phyloP scores from a whole-genome alignment of 2,113 vertebrate species.

The Ochotona curzoniae region DNA sequence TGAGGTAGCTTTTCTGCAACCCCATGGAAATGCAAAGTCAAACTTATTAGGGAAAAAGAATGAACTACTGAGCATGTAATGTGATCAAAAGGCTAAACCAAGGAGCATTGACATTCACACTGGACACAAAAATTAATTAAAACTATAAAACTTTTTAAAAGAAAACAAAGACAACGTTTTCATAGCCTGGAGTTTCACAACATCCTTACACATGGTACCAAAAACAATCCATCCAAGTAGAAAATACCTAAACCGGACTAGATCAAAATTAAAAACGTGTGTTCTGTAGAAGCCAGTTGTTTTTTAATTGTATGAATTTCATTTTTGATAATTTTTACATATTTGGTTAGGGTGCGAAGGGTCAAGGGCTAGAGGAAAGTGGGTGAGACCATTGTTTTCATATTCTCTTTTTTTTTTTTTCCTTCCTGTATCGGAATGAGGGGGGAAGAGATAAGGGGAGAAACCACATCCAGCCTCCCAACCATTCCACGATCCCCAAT shows the following conservation, averaged over 20 bases:
- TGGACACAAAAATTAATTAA: neutral
- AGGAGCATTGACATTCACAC: neutral
- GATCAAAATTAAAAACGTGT: neutral
- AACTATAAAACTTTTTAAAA: neutral
- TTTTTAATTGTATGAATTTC: neutral
- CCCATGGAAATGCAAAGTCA: neutral
- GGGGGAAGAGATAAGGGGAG: too few species aligned
- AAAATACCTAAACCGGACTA: neutral
- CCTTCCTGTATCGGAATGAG: too few species aligned
- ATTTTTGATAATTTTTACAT: too few species aligned
- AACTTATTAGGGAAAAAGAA: neutral
- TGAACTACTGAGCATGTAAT: neutral
- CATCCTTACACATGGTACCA: neutral
- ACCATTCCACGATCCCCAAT: too few species aligned
- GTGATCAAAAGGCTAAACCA: neutral
- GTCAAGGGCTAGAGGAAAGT: too few species aligned
- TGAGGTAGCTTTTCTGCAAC: neutral
- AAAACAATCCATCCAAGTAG: neutral
- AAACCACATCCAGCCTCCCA: too few species aligned
- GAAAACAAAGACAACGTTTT: constrained; percentile 5
- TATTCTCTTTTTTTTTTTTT: too few species aligned
- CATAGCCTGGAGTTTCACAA: neutral
- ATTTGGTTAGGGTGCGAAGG: too few species aligned
- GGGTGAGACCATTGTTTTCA: too few species aligned
- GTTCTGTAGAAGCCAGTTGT: neutral